phyloP scores from a whole-genome alignment of 2,888 invertebrate species.

The Microctonus aethiopoides region DNA sequence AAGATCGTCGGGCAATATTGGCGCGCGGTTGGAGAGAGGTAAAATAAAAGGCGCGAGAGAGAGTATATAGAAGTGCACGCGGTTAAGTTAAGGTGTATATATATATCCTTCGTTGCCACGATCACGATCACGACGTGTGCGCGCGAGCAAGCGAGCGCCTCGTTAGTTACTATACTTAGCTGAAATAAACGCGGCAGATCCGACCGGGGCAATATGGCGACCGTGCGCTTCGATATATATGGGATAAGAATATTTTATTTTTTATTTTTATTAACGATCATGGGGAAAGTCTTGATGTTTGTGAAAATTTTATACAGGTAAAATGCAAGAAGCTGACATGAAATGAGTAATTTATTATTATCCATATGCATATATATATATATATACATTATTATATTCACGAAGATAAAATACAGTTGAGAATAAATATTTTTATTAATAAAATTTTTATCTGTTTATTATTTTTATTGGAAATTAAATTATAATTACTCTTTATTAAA shows the following conservation, averaged over 20 bases:
- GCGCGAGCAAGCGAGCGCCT: slow-evolving; percentile 28
- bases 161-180: slow-evolving; percentile 37
- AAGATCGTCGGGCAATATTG: neutral
- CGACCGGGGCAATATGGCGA: slow-evolving; percentile 2
- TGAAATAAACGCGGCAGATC: neutral
- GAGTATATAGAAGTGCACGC: neutral
- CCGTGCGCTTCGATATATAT: neutral
- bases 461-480: neutral
- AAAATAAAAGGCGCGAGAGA: neutral
- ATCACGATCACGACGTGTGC: slow-evolving; percentile 33
- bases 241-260: slow-evolving; percentile 1
- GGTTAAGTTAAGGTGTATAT: neutral
- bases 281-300: neutral
- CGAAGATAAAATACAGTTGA: neutral
- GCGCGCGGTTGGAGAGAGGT: neutral
- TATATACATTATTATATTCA: too few relatives aligned
- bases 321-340: neutral
- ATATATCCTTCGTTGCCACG: slow-evolving; percentile 20
- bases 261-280: neutral
- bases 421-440: neutral
- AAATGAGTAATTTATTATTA: too few relatives aligned
- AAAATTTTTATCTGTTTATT: slow-evolving; percentile 1
- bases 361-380: too few relatives aligned
- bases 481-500: slow-evolving; percentile 12
- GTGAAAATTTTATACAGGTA: neutral